Evolutionary conservation across 2,113 vertebrate species (phyloP).

Genomic region (Bos indicus): DNA sequence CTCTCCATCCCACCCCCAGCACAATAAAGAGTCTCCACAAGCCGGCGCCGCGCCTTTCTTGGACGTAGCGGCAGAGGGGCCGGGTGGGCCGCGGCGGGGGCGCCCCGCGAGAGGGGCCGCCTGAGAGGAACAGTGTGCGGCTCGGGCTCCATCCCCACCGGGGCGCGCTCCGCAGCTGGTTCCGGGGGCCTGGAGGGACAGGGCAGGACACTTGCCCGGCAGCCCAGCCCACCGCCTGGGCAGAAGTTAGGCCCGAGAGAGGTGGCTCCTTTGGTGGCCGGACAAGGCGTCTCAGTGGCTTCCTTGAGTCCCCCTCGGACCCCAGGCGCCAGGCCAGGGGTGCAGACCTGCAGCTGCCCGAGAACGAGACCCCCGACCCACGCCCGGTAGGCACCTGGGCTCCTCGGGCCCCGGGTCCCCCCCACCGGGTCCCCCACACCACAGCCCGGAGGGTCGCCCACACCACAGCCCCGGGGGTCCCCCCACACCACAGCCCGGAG

Average conservation of each 20-base stretch:
- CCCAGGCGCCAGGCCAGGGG: background rate
- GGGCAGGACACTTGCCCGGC: background rate
- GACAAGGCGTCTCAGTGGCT: rapidly evolving
- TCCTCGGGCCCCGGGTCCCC: background rate
- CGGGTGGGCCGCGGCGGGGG: background rate
- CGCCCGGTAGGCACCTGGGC: background rate
- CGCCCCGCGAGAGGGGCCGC: background rate
- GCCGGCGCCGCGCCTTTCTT: background rate
- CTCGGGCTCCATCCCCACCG: background rate
- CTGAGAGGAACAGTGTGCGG: background rate
- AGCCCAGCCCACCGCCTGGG: rapidly evolving
- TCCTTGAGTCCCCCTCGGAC: background rate
- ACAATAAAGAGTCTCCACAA: background rate
- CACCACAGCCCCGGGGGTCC: rapidly evolving
- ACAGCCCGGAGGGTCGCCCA: background rate
- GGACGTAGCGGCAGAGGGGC: background rate
- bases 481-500: no score
- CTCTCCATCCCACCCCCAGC: background rate
- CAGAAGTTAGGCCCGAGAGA: rapidly evolving
- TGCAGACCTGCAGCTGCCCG: background rate
- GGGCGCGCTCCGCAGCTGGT: rapidly evolving
- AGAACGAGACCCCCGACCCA: background rate
- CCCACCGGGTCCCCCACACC: background rate
- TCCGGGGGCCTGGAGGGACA: background rate
- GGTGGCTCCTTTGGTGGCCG: rapidly evolving